Conservation (phyloP, 2,888 invertebrate species). For the Calliscelio sp. region DNA sequence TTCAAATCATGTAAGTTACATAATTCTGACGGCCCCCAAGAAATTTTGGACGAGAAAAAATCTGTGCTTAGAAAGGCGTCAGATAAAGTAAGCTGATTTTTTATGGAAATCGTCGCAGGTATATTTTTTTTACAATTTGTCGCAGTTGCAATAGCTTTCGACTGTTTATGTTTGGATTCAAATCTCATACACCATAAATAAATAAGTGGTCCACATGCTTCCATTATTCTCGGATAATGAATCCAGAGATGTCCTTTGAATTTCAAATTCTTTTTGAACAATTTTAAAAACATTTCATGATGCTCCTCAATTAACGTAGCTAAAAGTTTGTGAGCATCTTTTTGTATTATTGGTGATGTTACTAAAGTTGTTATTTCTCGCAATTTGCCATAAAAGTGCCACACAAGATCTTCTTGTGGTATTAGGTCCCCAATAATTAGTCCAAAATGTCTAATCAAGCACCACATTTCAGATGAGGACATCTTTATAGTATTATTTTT, state of each 20-base stretch:
- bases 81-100: conserved; percentile 21
- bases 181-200: conserved; percentile 58
- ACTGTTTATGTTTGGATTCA: conserved; percentile 44
- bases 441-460: conserved; percentile 63
- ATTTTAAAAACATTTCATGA: conserved; percentile 8
- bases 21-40: not conserved
- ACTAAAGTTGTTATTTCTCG: not conserved
- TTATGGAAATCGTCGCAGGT: not conserved
- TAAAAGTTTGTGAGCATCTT: conserved; percentile 37
- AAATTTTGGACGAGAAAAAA: not conserved
- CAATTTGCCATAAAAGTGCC: conserved; percentile 49
- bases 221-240: conserved; percentile 49
- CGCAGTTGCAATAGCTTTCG: conserved; percentile 1
- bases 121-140: conserved; percentile 41
- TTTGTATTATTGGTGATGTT: conserved; percentile 21
- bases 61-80: not conserved
- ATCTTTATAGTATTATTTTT: conserved; percentile 57
- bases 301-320: conserved; percentile 62
- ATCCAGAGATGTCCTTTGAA: conserved; percentile 45
- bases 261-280: conserved; percentile 57
- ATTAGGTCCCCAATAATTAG: conserved; percentile 63
- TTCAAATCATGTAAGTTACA: not conserved
- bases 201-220: conserved; percentile 25
- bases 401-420: conserved; percentile 53
- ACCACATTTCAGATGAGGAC: conserved; percentile 69